Percentiles rank a stretch among this genome's conserved stretches.
Evolutionary conservation across 2,797 vertebrate species (phyloP).

Genomic region (Galagoides demidoff): DNA sequence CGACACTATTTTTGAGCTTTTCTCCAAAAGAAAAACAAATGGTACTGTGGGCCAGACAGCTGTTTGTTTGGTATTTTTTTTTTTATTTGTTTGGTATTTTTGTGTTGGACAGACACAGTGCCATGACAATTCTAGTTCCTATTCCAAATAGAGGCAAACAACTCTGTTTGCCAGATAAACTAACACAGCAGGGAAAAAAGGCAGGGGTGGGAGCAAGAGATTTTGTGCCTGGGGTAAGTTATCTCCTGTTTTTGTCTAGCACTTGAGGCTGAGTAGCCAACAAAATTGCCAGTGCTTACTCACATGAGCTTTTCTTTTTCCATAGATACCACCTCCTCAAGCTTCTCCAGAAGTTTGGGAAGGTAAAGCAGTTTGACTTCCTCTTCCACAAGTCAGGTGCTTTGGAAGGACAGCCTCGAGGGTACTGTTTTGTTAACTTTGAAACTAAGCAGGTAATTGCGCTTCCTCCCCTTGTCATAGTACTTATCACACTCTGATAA

Average conservation of each 20-base stretch:
- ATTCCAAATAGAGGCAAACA: slow-evolving; percentile 77
- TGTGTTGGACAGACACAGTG: slow-evolving; percentile 66
- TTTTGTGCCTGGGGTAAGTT: neutral
- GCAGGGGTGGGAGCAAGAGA: neutral
- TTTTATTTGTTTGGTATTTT: slow-evolving; percentile 71
- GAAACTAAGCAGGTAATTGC: slow-evolving; percentile 95
- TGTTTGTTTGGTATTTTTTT: slow-evolving; percentile 21
- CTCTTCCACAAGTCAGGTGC: slow-evolving; percentile 99
- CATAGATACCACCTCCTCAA: slow-evolving; percentile 97
- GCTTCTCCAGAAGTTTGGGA: slow-evolving; percentile 97
- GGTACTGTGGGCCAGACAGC: slow-evolving; percentile 57
- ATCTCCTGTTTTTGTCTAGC: slow-evolving; percentile 53
- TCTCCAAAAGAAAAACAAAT: slow-evolving; percentile 65
- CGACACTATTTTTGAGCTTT: slow-evolving; percentile 55
- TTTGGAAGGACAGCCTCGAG: slow-evolving; percentile 97
- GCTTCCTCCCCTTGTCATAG: neutral
- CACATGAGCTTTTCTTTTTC: slow-evolving; percentile 59
- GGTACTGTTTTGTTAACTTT: slow-evolving; percentile 99
- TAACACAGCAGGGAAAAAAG: neutral
- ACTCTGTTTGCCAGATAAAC: slow-evolving; percentile 64
- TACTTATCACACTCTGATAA: neutral
- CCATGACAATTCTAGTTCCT: slow-evolving; percentile 62
- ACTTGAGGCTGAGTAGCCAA: neutral
- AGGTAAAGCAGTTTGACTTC: slow-evolving; percentile 99
- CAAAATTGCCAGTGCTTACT: neutral